Percentiles rank a stretch among this genome's conserved stretches.
Conservation (phyloP, 2,888 invertebrate genomes). For the Himalopsyche anomala region DNA sequence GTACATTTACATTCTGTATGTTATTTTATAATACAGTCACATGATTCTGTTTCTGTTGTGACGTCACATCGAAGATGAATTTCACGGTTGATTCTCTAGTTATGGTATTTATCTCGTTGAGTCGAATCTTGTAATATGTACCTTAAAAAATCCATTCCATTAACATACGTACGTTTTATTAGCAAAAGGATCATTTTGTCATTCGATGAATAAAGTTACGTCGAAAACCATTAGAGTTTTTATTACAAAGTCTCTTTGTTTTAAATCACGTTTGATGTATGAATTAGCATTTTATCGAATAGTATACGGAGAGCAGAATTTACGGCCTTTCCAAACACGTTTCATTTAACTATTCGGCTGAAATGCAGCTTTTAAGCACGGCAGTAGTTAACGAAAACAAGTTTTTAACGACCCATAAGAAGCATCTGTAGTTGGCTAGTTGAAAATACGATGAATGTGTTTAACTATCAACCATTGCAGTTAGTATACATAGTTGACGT, state of each 20-base stretch:
- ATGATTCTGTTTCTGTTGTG: too few relatives aligned
- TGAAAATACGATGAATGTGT: conserved; percentile 11
- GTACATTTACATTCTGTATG: too few relatives aligned
- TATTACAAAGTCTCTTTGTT: neutral
- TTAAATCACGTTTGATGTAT: neutral
- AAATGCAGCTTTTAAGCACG: conserved; percentile 6
- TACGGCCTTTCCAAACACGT: neutral
- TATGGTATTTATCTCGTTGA: too few relatives aligned
- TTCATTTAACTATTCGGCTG: neutral
- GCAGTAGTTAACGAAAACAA: neutral
- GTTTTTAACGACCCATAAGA: conserved; percentile 1
- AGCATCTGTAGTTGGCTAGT: neutral
- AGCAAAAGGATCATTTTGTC: too few relatives aligned
- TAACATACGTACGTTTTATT: too few relatives aligned
- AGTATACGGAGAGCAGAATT: neutral
- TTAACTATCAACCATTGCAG: neutral
- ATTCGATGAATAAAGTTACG: too few relatives aligned
- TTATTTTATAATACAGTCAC: too few relatives aligned
- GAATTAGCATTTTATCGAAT: neutral
- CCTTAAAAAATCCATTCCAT: too few relatives aligned
- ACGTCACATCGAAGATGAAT: too few relatives aligned
- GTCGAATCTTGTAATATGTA: too few relatives aligned
- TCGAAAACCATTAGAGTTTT: too few relatives aligned
- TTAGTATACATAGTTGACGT: neutral
- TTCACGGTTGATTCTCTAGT: too few relatives aligned